Conservation (phyloP, 2,113 vertebrate species). For the Dinomys branickii region DNA sequence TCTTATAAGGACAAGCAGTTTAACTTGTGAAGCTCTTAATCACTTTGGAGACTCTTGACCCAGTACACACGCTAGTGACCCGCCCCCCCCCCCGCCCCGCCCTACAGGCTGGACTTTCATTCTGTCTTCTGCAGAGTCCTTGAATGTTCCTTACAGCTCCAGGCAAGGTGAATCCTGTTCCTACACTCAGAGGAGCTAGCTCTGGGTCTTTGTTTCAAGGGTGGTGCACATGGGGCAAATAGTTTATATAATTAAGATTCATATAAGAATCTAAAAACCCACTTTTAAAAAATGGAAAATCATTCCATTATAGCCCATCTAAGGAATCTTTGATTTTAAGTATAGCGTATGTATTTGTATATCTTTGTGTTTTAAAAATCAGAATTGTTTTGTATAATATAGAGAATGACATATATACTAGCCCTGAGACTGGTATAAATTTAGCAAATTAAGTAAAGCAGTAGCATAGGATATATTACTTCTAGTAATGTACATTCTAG, state of each 20-base stretch:
- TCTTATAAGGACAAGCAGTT: background rate
- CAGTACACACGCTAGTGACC: rapidly evolving
- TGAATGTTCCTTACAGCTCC: rapidly evolving
- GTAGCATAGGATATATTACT: background rate
- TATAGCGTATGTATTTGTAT: background rate
- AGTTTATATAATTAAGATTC: background rate
- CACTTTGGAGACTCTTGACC: background rate
- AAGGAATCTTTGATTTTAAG: background rate
- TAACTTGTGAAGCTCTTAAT: background rate
- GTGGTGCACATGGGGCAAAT: rapidly evolving
- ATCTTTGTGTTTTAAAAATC: background rate
- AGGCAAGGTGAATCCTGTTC: background rate
- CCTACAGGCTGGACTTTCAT: no score
- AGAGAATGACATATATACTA: background rate
- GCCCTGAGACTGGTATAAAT: background rate
- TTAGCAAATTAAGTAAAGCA: background rate
- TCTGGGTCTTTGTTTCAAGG: background rate
- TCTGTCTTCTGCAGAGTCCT: background rate
- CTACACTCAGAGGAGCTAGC: no score
- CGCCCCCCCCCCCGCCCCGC: background rate
- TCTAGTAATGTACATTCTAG: background rate
- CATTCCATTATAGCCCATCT: background rate
- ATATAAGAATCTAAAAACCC: background rate
- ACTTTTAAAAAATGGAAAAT: background rate
- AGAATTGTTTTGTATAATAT: background rate